These are phyloP conservation scores for Pentamera pediparva DNA, from an alignment of 53 echinoderm and acorn worm genomes.

Conservation along the genomic window DNA sequence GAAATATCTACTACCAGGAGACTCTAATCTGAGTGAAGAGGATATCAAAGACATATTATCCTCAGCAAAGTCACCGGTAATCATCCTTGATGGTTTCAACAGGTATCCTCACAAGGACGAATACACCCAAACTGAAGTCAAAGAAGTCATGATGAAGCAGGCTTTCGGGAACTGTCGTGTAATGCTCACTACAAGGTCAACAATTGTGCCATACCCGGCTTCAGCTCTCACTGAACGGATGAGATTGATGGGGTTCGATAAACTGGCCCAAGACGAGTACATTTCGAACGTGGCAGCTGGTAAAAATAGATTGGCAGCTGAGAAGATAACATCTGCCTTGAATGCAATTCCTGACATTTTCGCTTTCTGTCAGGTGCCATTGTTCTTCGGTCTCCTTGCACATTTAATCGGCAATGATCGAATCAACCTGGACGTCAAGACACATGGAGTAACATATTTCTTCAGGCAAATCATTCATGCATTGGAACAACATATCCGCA, in stretches of 20 bases:
- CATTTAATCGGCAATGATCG: too few relatives aligned
- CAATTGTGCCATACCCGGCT: not conserved
- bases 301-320: too few relatives aligned
- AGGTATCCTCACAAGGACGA: not conserved
- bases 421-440: too few relatives aligned
- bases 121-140: not conserved
- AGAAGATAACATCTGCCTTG: not conserved
- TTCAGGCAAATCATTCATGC: too few relatives aligned
- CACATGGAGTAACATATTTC: too few relatives aligned
- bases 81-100: not conserved
- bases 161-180: not conserved
- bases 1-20: not conserved
- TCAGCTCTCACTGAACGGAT: not conserved
- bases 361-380: not conserved
- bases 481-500: too few relatives aligned
- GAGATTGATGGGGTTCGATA: not conserved
- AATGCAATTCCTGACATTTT: not conserved
- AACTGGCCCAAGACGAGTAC: not conserved
- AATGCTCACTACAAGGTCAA: not conserved
- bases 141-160: constrained; percentile 6
- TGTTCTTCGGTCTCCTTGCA: not conserved
- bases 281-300: not conserved
- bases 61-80: not conserved
- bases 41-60: not conserved
- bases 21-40: not conserved